A percentile compares a stretch with the other conserved stretches of the same genome.
Evolutionary conservation across 2,888 invertebrate species (phyloP).

Genomic region (Drosophila leonis): DNA sequence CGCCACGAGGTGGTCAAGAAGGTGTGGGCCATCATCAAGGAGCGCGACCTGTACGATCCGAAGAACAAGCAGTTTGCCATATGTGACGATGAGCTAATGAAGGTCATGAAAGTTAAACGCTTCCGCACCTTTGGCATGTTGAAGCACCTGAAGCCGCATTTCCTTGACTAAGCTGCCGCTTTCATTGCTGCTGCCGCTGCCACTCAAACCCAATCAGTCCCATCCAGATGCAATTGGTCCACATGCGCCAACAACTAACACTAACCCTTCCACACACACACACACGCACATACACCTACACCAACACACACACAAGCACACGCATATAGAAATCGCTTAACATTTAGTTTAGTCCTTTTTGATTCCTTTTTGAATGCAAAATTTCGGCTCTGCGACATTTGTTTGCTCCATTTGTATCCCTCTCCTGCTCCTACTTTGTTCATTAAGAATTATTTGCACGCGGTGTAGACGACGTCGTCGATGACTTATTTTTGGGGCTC

Average conservation of each 20-base stretch:
- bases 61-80: constrained; percentile 98
- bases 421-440: constrained; percentile 9
- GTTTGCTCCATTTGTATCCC: constrained; percentile 42
- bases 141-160: constrained; percentile 97
- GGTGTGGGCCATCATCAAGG: constrained; percentile 95
- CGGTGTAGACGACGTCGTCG: constrained; percentile 41
- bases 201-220: constrained; percentile 49
- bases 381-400: constrained; percentile 63
- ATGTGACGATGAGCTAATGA: constrained; percentile 95
- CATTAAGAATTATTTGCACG: constrained; percentile 45
- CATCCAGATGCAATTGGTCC: constrained; percentile 51
- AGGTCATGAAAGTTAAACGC: constrained; percentile 95
- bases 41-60: constrained; percentile 95
- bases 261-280: constrained; percentile 5
- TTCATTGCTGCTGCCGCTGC: constrained; percentile 6
- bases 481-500: constrained; percentile 32
- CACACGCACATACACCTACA: constrained; percentile 2
- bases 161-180: constrained; percentile 84
- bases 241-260: constrained; percentile 24
- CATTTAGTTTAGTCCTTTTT: constrained; percentile 44
- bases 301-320: constrained; percentile 15
- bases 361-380: constrained; percentile 25
- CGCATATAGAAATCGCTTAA: constrained; percentile 43
- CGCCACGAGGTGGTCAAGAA: constrained; percentile 96
- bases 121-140: constrained; percentile 99